Evolutionary conservation across 2,888 invertebrate genomes (phyloP).

Genomic region (Nipponacmea schrenckii): DNA sequence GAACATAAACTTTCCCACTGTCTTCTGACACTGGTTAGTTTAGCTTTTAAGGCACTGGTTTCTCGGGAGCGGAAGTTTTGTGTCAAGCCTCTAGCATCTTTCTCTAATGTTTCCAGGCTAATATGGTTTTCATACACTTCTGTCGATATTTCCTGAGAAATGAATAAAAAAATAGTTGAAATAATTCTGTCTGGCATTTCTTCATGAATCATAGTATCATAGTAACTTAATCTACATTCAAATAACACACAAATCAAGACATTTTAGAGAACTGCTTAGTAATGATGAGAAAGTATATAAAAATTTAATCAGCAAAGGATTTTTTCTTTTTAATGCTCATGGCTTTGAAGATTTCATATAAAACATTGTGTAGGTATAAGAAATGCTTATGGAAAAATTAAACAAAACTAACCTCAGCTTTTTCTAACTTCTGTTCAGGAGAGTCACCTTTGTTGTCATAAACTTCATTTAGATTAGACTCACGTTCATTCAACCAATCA

Average conservation of each 20-base stretch:
- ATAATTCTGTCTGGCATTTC: no score
- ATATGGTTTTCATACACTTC: conserved; percentile 82
- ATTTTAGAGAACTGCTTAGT: no score
- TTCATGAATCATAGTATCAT: no score
- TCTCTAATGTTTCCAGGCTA: conserved; percentile 78
- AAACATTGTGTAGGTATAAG: no score
- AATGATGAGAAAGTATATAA: no score
- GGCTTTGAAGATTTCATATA: no score
- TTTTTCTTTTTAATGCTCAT: no score
- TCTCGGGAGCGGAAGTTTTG: conserved; percentile 71
- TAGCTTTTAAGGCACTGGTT: conserved; percentile 79
- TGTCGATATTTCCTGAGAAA: conserved; percentile 75
- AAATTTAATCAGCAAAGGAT: no score
- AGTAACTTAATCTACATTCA: no score
- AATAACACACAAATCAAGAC: no score
- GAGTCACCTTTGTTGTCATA: conserved; percentile 82
- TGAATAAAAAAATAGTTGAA: not conserved
- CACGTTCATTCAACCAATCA: conserved; percentile 82
- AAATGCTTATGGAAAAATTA: not conserved
- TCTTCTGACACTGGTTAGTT: conserved; percentile 80
- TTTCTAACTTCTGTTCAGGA: conserved; percentile 81
- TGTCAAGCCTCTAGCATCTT: conserved; percentile 81
- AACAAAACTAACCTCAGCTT: conserved; percentile 51
- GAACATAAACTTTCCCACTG: conserved; percentile 81
- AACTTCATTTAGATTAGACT: conserved; percentile 84